Evolutionary conservation across 2,888 invertebrate species (phyloP), one percentile per base, ranked within the genome.

Genomic region (Tanytarsus gracilentus): DNA sequence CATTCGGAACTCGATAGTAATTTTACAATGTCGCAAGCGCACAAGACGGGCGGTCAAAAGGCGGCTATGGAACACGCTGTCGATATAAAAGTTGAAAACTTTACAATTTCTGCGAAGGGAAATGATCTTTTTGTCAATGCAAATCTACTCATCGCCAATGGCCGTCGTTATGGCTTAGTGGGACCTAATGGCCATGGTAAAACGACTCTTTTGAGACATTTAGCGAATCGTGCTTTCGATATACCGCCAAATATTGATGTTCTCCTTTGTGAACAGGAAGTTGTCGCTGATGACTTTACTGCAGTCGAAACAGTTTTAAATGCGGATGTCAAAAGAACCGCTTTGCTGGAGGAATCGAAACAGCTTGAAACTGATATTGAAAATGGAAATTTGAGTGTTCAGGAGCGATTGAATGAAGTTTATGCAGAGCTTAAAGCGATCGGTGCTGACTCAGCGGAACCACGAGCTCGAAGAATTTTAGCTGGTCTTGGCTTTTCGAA

Each of bases 71-170:
- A 98, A 70, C 88, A 93, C 71, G 95, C 97, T 1, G 88, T 94
- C 9, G 98, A 98, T 72, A 98, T 99, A 56, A 98, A 98, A 79
- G 90, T 96, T 14, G 98, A 99, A 69, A 96, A 94, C 73, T 99
- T 99, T 71, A 94, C 94, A 62, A 99, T 99, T 66, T 84, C 93
- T 18, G 99, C 99, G 0, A 90, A 94, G 72, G 99, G 99, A 61
- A 94, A 99, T 68, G 94, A 97, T 70, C 78, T 99, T 49, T 98
- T 99, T 72, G 88, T 94, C 29, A 98, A 99, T 73, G 97, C 99
- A 0, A 91, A 85, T 71, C 76, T 99, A 29, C 76, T 92, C 56
- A 96, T 99, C 66, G 95, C 97, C 0, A 83, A 88, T 68, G 94
- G 96, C 0, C 81, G 98, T 49, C 83, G 94, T 66, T 99, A 99